These are phyloP conservation scores for Chesias legatella DNA, from an alignment of 2,888 invertebrate genomes.

Conservation along the genomic window DNA sequence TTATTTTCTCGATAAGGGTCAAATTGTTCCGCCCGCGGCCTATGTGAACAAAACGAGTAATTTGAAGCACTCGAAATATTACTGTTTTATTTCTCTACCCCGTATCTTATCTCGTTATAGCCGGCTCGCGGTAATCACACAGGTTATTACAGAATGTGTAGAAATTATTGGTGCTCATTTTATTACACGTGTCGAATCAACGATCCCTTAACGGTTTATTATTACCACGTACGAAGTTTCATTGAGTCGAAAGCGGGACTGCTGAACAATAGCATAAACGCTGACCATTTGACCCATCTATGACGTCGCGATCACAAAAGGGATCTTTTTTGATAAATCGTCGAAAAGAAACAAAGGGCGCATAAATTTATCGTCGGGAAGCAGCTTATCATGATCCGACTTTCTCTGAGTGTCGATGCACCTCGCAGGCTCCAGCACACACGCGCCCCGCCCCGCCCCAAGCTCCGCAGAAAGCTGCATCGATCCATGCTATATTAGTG, in stretches of 20 bases:
- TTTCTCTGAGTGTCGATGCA: constrained; percentile 66
- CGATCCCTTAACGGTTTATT: constrained; percentile 18
- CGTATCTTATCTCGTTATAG: constrained; percentile 55
- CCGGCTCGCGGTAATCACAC: constrained; percentile 47
- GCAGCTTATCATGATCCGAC: constrained; percentile 73
- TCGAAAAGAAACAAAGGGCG: constrained; percentile 75
- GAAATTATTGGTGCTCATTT: constrained; percentile 18
- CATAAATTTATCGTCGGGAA: constrained; percentile 69
- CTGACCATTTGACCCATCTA: constrained; percentile 49
- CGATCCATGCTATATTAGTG: constrained; percentile 24
- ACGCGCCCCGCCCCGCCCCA: constrained; percentile 27
- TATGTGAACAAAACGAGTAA: constrained; percentile 66
- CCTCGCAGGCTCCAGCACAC: constrained; percentile 36
- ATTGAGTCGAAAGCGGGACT: constrained; percentile 14
- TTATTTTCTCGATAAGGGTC: constrained; percentile 75
- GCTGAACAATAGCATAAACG: constrained; percentile 22
- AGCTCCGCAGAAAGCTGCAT: constrained; percentile 21
- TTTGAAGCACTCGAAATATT: constrained; percentile 62
- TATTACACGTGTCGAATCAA: constrained; percentile 6
- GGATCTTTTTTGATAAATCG: constrained; percentile 69
- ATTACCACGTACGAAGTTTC: constrained; percentile 10
- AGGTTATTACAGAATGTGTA: constrained; percentile 27
- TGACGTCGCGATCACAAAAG: constrained; percentile 46
- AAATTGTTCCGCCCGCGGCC: constrained; percentile 69
- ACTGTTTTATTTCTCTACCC: constrained; percentile 60